phyloP scores from a whole-genome alignment of 2,113 vertebrate species.

The Stomatorhinus ivindoensis region DNA sequence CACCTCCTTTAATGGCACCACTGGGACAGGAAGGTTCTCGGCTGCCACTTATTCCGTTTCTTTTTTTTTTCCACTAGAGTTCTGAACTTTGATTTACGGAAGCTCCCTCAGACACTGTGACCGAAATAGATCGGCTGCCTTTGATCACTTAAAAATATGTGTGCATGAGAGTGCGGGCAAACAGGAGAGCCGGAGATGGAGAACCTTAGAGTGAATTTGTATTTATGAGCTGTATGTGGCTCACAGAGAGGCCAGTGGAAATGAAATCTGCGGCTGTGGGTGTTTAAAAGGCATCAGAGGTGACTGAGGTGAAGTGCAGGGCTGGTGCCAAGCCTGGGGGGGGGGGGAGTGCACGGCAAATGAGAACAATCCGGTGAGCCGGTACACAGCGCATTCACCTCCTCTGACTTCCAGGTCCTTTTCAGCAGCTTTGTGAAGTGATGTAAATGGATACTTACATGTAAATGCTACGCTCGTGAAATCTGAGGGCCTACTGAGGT shows the following conservation, averaged over 20 bases:
- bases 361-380: not conserved
- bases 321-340: not conserved
- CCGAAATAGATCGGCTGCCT: not conserved
- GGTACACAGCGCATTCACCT: not conserved
- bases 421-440: not conserved
- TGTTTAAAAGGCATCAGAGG: not conserved
- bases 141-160: not conserved
- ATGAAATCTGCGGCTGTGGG: not conserved
- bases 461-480: not conserved
- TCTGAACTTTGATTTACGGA: constrained; percentile 15
- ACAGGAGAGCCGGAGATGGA: not conserved
- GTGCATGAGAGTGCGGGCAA: not conserved
- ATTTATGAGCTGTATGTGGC: not conserved
- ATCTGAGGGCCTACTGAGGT: not conserved
- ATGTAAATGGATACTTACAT: not conserved
- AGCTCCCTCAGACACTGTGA: not conserved
- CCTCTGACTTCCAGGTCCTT: not conserved
- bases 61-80: not conserved
- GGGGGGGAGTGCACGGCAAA: not conserved
- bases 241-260: not conserved
- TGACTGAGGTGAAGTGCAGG: not conserved
- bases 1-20: not conserved
- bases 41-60: not conserved
- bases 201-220: not conserved
- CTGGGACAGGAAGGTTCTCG: not conserved